Base-by-base conservation (phyloP, 2,888 invertebrate species). In the Acleris sparsana region DNA sequence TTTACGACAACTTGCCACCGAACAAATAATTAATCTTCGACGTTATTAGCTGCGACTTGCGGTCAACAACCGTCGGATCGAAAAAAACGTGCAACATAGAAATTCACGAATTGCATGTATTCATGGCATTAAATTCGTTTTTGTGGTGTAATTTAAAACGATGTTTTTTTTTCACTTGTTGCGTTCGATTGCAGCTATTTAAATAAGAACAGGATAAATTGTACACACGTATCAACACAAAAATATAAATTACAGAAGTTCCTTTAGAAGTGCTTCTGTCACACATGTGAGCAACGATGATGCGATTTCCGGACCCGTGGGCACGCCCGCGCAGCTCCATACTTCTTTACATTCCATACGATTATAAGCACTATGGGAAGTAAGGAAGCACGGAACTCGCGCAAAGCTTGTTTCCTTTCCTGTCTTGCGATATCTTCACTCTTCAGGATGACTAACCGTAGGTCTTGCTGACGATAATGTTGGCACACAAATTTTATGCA, bases 271-370 rank as follows among this genome's bases (percentile, higher is more conserved):
- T 72, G 59, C 73, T 78, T 75, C 66, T 72, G 72, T 78, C 78
- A 82, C 84, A 82, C 76, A 79, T 79, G 78, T 78, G 73, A 75
- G 73, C 70, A 73, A 73, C 70, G 75, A 73, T 75, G 78, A 78
- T 77, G 76, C 73, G 73, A 75, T 79, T 73, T 84, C 82, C 77
- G 74, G 78, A 78, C 72, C 74, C 76, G 89, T 73, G 78, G 89
- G 77, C 81, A 86, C 87, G 88, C 92, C 92, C 86, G 90, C 92
- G 93, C 92, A 93, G 95, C 96, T 96, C 96, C 96, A 96, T 96
- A 97, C 97, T 97, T 97, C 97, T 97, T 97, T 97, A 97, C 97
- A 97, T 97, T 97, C 97, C 97, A 97, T 97, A 97, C 93, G 95
- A 89, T 94, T 92, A 92, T 85, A 94, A 93, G 88, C 93, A 96